Percentiles rank a stretch among this genome's conserved stretches.
Conservation (phyloP, 2,113 vertebrate species). For the Lichenostomus cassidix region DNA sequence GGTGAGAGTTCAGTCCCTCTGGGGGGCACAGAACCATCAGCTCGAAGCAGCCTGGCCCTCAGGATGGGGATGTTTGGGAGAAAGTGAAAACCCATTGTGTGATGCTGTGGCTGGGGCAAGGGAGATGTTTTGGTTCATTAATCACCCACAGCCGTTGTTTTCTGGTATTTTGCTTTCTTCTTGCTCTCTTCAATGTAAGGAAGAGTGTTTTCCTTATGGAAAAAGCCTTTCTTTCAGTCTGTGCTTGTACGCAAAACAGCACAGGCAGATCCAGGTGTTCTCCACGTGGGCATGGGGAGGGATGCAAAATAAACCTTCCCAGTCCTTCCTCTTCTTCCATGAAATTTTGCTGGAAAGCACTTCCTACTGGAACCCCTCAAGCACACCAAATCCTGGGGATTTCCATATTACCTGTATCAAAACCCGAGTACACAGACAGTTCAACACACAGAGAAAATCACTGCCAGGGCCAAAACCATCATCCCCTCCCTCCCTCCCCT, state of each 20-base stretch:
- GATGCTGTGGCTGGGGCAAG: background rate
- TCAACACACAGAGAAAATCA: background rate
- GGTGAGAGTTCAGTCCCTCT: background rate
- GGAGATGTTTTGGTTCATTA: background rate
- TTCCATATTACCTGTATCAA: background rate
- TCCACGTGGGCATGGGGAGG: background rate
- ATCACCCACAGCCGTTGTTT: background rate
- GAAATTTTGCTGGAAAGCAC: background rate
- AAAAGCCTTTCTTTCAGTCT: background rate
- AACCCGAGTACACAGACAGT: background rate
- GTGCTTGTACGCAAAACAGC: background rate
- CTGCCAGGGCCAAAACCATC: background rate
- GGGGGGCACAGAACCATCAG: background rate
- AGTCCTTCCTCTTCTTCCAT: background rate
- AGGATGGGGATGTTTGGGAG: background rate
- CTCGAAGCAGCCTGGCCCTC: background rate
- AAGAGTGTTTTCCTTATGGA: background rate
- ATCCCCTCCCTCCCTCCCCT: background rate
- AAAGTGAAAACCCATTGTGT: slow-evolving; percentile 16
- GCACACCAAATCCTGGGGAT: background rate
- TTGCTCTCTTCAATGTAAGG: background rate
- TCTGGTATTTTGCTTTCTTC: background rate
- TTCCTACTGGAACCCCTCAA: background rate
- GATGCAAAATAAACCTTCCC: background rate
- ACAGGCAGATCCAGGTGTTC: background rate